Base-by-base conservation (phyloP, 2,797 vertebrate species). In the Phaenicophaeus curvirostris region DNA sequence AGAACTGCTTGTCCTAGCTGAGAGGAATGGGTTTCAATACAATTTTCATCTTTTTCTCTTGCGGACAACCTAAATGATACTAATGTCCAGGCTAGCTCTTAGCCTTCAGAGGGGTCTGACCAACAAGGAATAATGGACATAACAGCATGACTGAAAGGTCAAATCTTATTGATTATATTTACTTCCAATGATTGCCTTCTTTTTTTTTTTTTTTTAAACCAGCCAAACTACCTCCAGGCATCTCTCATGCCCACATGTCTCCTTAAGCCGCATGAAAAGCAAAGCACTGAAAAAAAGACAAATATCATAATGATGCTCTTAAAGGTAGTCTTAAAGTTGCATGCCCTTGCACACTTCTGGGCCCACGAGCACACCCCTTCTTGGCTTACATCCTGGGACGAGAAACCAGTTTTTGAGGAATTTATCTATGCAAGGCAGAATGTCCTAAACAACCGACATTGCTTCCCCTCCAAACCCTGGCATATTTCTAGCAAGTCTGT, bases 1-100 rank as follows among this genome's bases (percentile, higher is more conserved):
- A 67, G 41, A 94, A 37, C 55, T 77, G 62, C 82, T 94, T 54
- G 46, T 86, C 73, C 85, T 35, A 61, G 50, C 62, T 71, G 62
- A 84, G 79, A 85, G 42, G 39, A 95, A 89, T 69, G 46, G 69
- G 31, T 19, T 87, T 21, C 80, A 53, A 85, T 13, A 42, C 13
- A 35, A 78, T 58, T 93, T 68, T 85, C 57, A 39, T 87, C 51
- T 63, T 69, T 86, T 74, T 66, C 53, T 72, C 59, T 68, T 55
- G 35, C 5, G 24, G 57, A 44, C 57, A 85, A 59, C 25, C 7
- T 62, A 66, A 66, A 50, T 25, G 33, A 30, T 21, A 8, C 57
- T 16, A 19, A 48, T 21, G 41, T 2, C 25, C 0, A 0, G 30
- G 24, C 46, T 39, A 39, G 11, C 24, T 82, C 71, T 44, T 59